Conservation (phyloP, 2,888 invertebrate species). For the Chalcis sispes region DNA sequence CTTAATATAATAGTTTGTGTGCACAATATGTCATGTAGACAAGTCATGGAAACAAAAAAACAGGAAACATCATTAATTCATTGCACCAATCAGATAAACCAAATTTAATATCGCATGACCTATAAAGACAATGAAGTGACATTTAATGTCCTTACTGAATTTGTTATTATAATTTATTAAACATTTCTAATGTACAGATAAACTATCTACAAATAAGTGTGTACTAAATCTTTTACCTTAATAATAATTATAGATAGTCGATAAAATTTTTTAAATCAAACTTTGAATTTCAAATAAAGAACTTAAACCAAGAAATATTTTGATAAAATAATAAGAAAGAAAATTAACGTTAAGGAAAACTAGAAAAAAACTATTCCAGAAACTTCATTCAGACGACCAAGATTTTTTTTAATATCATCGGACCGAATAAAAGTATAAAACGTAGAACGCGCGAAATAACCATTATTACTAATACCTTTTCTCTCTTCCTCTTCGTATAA, state of each 20-base stretch:
- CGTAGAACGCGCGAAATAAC: conserved; percentile 25
- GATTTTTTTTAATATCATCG: conserved; percentile 23
- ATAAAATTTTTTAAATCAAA: too few relatives aligned
- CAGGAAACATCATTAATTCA: conserved; percentile 47
- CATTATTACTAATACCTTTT: conserved; percentile 44
- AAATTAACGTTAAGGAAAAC: not conserved
- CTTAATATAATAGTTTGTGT: too few relatives aligned
- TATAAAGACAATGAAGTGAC: conserved; percentile 49
- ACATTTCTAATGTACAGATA: conserved; percentile 26
- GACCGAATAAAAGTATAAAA: conserved; percentile 28
- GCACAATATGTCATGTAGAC: too few relatives aligned
- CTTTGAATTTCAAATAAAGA: too few relatives aligned
- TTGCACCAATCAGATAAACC: conserved; percentile 47
- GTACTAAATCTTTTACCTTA: too few relatives aligned
- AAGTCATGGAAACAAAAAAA: too few relatives aligned
- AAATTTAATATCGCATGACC: conserved; percentile 44
- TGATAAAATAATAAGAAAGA: too few relatives aligned
- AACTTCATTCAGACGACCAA: not conserved
- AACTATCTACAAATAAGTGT: too few relatives aligned
- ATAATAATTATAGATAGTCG: too few relatives aligned
- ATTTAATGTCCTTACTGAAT: conserved; percentile 38
- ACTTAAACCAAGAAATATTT: too few relatives aligned
- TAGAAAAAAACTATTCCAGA: not conserved
- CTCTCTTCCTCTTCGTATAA: conserved; percentile 4
- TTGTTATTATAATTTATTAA: conserved; percentile 43